phyloP scores from a whole-genome alignment of 2,888 invertebrate species.

The Ellobium chinense region DNA sequence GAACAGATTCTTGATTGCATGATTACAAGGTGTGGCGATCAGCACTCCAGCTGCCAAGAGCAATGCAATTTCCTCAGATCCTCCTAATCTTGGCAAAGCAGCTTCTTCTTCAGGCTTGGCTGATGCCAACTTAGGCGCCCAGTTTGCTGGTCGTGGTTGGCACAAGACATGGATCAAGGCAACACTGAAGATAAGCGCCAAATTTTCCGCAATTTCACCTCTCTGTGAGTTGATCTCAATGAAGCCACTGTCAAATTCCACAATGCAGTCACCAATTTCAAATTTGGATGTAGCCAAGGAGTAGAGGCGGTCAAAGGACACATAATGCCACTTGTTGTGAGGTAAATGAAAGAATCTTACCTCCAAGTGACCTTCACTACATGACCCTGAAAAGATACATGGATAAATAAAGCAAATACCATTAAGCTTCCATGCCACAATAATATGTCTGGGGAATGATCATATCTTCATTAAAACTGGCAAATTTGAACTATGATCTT shows the following conservation, averaged over 20 bases:
- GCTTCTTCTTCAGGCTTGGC: slow-evolving; percentile 46
- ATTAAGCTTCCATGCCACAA: too few species aligned
- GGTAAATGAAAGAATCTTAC: slow-evolving; percentile 68
- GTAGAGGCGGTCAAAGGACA: slow-evolving; percentile 62
- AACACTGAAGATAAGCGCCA: slow-evolving; percentile 80
- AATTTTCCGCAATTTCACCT: slow-evolving; percentile 78
- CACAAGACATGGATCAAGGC: slow-evolving; percentile 81
- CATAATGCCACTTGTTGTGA: slow-evolving; percentile 56
- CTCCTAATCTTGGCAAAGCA: slow-evolving; percentile 59
- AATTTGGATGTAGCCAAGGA: slow-evolving; percentile 62
- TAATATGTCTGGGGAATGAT: too few species aligned
- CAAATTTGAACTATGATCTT: too few species aligned
- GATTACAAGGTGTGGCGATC: slow-evolving; percentile 75
- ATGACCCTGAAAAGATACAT: slow-evolving; percentile 19
- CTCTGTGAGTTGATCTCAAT: slow-evolving; percentile 57
- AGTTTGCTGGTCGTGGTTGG: slow-evolving; percentile 77
- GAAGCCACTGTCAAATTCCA: slow-evolving; percentile 71
- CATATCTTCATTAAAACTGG: too few species aligned
- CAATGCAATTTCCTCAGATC: slow-evolving; percentile 73
- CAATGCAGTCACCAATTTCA: slow-evolving; percentile 57
- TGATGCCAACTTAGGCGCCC: slow-evolving; percentile 49
- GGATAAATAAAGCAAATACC: neutral
- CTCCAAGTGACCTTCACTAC: slow-evolving; percentile 65
- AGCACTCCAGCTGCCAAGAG: slow-evolving; percentile 80
- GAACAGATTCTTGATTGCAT: slow-evolving; percentile 63